A percentile compares a stretch with the other conserved stretches of the same genome.
Evolutionary conservation across 2,113 vertebrate genomes (phyloP).

Genomic region (Dicentrarchus labrax): DNA sequence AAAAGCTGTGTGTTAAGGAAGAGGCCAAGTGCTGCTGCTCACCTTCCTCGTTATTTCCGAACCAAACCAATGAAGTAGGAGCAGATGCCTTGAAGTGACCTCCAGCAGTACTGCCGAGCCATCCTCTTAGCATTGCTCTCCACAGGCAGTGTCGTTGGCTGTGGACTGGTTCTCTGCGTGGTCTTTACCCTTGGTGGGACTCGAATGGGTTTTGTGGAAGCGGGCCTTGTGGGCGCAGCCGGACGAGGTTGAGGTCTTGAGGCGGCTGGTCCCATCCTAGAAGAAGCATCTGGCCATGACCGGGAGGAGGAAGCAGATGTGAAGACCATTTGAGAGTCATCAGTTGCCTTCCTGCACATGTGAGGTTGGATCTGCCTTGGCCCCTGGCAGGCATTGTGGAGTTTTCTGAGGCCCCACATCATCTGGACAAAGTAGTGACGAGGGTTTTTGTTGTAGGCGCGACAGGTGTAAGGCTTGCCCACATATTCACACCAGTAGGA

Average conservation of each 20-base stretch:
- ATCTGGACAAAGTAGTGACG: conserved; percentile 88
- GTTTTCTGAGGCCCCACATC: conserved; percentile 82
- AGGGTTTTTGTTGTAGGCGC: conserved; percentile 85
- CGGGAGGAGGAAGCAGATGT: conserved; percentile 33
- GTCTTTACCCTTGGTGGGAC: conserved; percentile 22
- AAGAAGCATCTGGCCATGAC: conserved; percentile 1
- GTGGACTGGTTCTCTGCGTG: conserved; percentile 13
- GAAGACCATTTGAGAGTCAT: conserved; percentile 85
- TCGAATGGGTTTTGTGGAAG: not conserved
- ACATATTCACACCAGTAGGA: conserved; percentile 89
- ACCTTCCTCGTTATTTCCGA: conserved; percentile 81
- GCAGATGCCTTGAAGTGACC: conserved; percentile 85
- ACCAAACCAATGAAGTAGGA: conserved; percentile 85
- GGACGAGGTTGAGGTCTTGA: not conserved
- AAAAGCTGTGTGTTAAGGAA: not conserved
- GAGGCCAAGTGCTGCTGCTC: conserved; percentile 19
- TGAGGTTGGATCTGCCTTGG: conserved; percentile 76
- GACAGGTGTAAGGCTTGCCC: conserved; percentile 84
- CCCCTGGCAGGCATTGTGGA: conserved; percentile 81
- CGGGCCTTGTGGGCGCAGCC: conserved; percentile 1
- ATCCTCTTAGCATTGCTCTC: conserved; percentile 80
- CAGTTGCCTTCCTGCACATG: conserved; percentile 85
- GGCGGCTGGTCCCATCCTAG: not conserved
- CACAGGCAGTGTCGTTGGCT: conserved; percentile 43
- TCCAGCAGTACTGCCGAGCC: conserved; percentile 87